Evolutionary conservation across 2,797 vertebrate genomes (phyloP), one percentile per base, ranked within the genome.

Genomic region (Cyprinella venusta): DNA sequence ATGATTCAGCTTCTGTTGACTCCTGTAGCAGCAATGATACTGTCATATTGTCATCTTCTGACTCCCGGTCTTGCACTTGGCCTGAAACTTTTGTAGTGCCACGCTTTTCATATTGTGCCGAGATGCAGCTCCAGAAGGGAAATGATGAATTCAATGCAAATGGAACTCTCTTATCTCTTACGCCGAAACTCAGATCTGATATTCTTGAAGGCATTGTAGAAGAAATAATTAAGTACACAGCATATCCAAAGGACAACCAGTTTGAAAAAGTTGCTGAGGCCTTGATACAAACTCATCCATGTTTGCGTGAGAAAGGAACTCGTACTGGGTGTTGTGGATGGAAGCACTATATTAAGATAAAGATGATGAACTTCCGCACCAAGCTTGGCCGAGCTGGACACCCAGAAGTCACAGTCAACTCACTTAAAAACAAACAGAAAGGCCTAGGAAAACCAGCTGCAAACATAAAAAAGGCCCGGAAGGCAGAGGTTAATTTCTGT

Each of bases 271-370:
- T 79, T 8, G 76, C 85, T 3, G 26, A 80, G 71, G 79, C 79
- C 16, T 24, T 87, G 76, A 45, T 82, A 81, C 38, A 77, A 67
- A 56, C 83, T 10, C 85, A 87, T 21, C 83, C 82, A 85, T 88
- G 84, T 84, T 36, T 88, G 33, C 26, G 8, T 19, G 84, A 86
- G 56, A 88, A 84, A 88, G 83, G 40, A 38, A 86, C 85, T 74
- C 42, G 12, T 13, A 84, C n/a, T 82, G 83, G 86, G 0, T 85
- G 80, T 36, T 86, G 79, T 65, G 86, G 85, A 30, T 89, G 85
- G 88, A 90, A 90, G 78, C 78, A 87, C n/a, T 85, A 87, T 54
- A 6, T 88, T 7, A 87, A 88, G 8, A 86, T 88, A 30, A 89
- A 87, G n/a, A 85, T 84, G 78, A 85, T 83, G 64, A 88, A 88